phyloP scores from a whole-genome alignment of 2,113 vertebrate genomes.

The Bos indicus region DNA sequence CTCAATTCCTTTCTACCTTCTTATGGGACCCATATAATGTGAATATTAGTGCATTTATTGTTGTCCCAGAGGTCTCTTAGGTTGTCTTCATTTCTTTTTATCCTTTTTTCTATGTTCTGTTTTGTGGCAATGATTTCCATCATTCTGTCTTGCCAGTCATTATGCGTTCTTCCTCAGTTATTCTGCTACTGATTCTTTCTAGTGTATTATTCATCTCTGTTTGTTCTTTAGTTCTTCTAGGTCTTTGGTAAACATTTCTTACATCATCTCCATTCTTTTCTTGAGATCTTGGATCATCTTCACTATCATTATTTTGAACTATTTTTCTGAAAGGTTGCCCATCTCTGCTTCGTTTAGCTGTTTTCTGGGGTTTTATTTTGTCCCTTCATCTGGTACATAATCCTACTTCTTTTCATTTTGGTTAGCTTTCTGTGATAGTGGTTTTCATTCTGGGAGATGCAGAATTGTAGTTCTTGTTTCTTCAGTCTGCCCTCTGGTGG shows the following conservation, averaged over 20 bases:
- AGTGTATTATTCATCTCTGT: not conserved
- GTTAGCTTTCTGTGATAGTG: not conserved
- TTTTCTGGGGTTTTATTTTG: not conserved
- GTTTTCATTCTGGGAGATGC: not conserved
- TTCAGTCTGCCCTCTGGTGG: not conserved
- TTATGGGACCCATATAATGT: not conserved
- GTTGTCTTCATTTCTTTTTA: not conserved
- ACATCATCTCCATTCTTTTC: not conserved
- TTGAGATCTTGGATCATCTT: not conserved
- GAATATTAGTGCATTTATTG: not conserved
- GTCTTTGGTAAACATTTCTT: not conserved
- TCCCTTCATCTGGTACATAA: not conserved
- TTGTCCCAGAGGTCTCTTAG: not conserved
- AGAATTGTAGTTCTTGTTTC: not conserved
- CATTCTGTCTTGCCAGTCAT: not conserved
- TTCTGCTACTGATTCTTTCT: not conserved
- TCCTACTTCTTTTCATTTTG: not conserved
- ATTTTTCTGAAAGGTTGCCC: not conserved
- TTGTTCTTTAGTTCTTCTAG: not conserved
- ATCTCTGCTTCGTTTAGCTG: not conserved
- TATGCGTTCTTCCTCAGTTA: not conserved
- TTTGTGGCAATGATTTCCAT: not conserved
- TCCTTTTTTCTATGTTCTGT: not conserved
- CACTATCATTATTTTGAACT: not conserved
- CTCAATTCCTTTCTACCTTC: not conserved